Evolutionary conservation across 2,888 invertebrate species (phyloP), one percentile per base, ranked within the genome.

Genomic region (Encarsia formosa): DNA sequence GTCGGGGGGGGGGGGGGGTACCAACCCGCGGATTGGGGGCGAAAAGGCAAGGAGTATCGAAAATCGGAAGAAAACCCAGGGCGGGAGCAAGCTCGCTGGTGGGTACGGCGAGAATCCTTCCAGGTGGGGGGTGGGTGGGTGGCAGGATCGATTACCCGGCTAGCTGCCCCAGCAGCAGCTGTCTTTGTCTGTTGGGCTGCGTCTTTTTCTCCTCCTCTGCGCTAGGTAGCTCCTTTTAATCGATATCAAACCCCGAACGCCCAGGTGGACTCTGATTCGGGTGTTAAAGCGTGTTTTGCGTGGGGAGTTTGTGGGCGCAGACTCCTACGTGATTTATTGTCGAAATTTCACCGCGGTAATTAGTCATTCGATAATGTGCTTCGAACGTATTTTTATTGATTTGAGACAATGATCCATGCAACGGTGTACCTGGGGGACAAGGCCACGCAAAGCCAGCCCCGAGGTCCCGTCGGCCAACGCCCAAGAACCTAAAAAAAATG

Each of bases 71-170:
- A 20, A 18, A 22, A 2, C n/a, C 20, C 18, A 15, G 32, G 32
- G 35, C 11, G 35, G 35, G 15, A 15, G 35, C 6, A 5, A 16
- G 35, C 16, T 35, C 18, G 35, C 3, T 16, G 13, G 15, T 39
- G 5, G 15, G n/a, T 1, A 31, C 6, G n/a, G 16, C 29, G 20
- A 9, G 15, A 32, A 20, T 19, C 5, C 23, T 23, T 40, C 34
- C 34, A 16, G 19, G 35, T 3, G 32, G 42, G 41, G n/a, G 20
- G 34, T 41, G 38, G 43, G 26, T 24, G 13, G 26, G 42, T 31
- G 20, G 45, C 51, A 51, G 49, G 49, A 55, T 55, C 55, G 55
- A 55, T 55, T 55, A 55, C 55, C 45, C 51, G 47, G 49, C 49
- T 26, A 31, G 47, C 49, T 26, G 41, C 43, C 42, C 49, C 44